These are phyloP conservation scores for Rhinichthys klamathensis DNA, from an alignment of 2,113 vertebrate genomes.

Conservation along the genomic window DNA sequence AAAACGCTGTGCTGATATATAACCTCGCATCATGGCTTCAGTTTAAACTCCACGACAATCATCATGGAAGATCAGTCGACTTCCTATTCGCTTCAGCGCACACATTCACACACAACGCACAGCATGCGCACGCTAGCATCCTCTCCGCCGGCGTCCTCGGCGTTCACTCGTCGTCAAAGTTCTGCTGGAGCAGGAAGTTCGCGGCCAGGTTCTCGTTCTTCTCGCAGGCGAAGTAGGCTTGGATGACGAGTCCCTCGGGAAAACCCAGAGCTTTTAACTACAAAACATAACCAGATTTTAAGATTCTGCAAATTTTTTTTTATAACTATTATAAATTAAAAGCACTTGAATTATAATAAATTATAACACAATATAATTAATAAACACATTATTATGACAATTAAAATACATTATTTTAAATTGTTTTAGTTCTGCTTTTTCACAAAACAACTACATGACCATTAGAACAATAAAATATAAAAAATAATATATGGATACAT, in stretches of 20 bases:
- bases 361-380: neutral
- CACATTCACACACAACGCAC: slow-evolving; percentile 33
- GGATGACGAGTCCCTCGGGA: slow-evolving; percentile 80
- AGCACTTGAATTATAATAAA: neutral
- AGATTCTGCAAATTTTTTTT: slow-evolving; percentile 27
- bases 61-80: slow-evolving; percentile 17
- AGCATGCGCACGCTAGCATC: slow-evolving; percentile 6
- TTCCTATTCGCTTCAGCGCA: neutral
- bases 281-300: slow-evolving; percentile 58
- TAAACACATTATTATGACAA: neutral
- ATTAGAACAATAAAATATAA: neutral
- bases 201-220: slow-evolving; percentile 81
- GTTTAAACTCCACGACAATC: slow-evolving; percentile 33
- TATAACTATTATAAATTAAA: neutral
- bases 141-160: neutral
- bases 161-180: slow-evolving; percentile 79
- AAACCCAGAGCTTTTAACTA: slow-evolving; percentile 82
- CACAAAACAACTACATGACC: neutral
- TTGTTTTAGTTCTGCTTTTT: neutral
- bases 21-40: slow-evolving; percentile 53
- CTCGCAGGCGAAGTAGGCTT: slow-evolving; percentile 81
- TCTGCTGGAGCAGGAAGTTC: slow-evolving; percentile 81
- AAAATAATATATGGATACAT: too few species aligned
- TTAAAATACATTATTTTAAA: neutral
- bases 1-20: slow-evolving; percentile 48